These are phyloP conservation scores for Dilophus febrilis DNA, from an alignment of 2,888 invertebrate genomes.

Conservation along the genomic window DNA sequence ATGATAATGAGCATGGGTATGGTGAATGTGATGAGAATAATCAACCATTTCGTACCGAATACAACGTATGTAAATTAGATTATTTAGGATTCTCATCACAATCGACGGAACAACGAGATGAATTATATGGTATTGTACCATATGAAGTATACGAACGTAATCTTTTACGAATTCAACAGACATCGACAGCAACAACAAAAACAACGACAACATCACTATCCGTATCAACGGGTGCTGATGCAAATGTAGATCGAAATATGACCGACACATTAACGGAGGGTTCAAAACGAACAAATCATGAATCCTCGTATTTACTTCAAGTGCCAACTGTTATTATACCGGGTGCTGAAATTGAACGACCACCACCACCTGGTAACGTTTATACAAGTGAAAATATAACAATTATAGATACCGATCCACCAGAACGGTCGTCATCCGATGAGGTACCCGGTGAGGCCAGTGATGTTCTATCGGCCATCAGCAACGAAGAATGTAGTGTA, in stretches of 20 bases:
- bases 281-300: no score
- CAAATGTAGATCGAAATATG: conserved; percentile 10
- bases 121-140: conserved; percentile 24
- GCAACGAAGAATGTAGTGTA: conserved; percentile 56
- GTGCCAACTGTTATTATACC: conserved; percentile 22
- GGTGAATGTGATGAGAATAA: no score
- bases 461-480: conserved; percentile 43
- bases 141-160: conserved; percentile 29
- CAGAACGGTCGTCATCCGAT: conserved; percentile 27
- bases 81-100: background rate
- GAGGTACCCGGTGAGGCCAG: conserved; percentile 25
- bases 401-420: conserved; percentile 45
- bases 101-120: conserved; percentile 16
- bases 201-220: conserved; percentile 9
- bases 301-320: conserved; percentile 14
- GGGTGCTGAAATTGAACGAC: conserved; percentile 8
- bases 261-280: no score
- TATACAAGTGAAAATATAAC: conserved; percentile 40
- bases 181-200: background rate
- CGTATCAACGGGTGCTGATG: conserved; percentile 1
- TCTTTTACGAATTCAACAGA: conserved; percentile 18
- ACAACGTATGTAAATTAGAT: background rate
- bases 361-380: conserved; percentile 15
- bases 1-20: no score
- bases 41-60: background rate